Percentiles rank a stretch among this genome's conserved stretches.
phyloP scores from a whole-genome alignment of 1,140 invertebrate species.

The Penaeus japonicus region DNA sequence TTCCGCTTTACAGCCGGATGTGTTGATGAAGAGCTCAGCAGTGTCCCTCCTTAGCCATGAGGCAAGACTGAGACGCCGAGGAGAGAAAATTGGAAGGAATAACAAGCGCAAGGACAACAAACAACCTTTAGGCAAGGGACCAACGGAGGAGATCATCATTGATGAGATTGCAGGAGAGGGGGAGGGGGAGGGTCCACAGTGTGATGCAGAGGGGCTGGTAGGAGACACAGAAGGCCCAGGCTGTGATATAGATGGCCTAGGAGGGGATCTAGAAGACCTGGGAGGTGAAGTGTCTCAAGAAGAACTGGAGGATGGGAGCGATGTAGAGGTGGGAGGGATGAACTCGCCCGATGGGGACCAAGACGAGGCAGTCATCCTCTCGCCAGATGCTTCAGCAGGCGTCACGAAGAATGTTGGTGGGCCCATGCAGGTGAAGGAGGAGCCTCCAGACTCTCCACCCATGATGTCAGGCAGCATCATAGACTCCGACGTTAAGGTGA shows the following conservation, averaged over 20 bases:
- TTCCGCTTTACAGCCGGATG: slow-evolving; percentile 14
- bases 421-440: slow-evolving; percentile 26
- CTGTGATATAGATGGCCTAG: neutral
- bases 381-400: neutral
- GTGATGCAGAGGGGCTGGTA: neutral
- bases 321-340: slow-evolving; percentile 16
- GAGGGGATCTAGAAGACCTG: neutral
- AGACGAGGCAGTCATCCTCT: slow-evolving; percentile 3
- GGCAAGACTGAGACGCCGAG: slow-evolving; percentile 37
- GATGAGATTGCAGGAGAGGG: neutral
- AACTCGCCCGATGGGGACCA: slow-evolving; percentile 22
- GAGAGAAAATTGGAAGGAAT: slow-evolving; percentile 16
- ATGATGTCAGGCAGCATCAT: neutral
- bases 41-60: slow-evolving; percentile 41
- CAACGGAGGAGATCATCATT: neutral
- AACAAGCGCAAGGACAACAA: slow-evolving; percentile 25
- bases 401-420: neutral
- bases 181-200: neutral
- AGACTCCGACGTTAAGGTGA: slow-evolving; percentile 41
- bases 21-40: slow-evolving; percentile 40
- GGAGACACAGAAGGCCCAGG: neutral
- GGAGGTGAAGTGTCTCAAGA: neutral
- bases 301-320: neutral
- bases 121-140: neutral
- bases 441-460: neutral